Base-by-base conservation (phyloP, 2,888 invertebrate species). In the Thera obeliscata region DNA sequence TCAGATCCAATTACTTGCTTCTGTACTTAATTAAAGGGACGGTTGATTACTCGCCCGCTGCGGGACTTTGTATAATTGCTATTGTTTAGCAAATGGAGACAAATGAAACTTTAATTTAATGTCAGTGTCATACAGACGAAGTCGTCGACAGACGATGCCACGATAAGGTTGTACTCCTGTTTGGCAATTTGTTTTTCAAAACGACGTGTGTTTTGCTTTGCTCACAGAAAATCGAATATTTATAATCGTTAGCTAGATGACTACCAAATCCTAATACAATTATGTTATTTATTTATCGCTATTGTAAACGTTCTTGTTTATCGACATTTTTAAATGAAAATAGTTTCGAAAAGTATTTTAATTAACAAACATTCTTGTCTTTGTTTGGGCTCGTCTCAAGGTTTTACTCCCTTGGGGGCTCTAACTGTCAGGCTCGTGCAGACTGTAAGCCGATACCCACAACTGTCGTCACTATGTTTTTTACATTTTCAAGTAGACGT, bases 21-120 rank as follows among this genome's bases (percentile, higher is more conserved):
- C 93, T 93, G 93, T 93, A 91, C 93, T 93, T 93, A 93, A 93
- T 93, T 93, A 93, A 92, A 93, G 93, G 93, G 93, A 91, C 93
- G 93, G 88, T 92, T 93, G 93, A 93, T 93, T 93, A 93, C 93
- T 90, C 91, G 89, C 91, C 93, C 91, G 92, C 93, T 90, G 89
- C 87, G 92, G 91, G 90, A 91, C 91, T 91, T 90, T 92, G 91
- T 93, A 92, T 93, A 93, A 93, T 93, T 93, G 93, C 93, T 93
- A 92, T 93, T 93, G 93, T 93, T 93, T 93, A 93, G 93, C 91
- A 93, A 93, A 93, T 93, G 92, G 92, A 93, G 93, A 93, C 93
- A 93, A 93, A 93, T 93, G 91, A 93, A 93, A 93, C 90, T 93
- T 93, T 93, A 93, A 93, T 93, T 93, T 93, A 93, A 92, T 91